Conservation (phyloP, 2,888 invertebrate genomes). For the Oxyteleia sp. region DNA sequence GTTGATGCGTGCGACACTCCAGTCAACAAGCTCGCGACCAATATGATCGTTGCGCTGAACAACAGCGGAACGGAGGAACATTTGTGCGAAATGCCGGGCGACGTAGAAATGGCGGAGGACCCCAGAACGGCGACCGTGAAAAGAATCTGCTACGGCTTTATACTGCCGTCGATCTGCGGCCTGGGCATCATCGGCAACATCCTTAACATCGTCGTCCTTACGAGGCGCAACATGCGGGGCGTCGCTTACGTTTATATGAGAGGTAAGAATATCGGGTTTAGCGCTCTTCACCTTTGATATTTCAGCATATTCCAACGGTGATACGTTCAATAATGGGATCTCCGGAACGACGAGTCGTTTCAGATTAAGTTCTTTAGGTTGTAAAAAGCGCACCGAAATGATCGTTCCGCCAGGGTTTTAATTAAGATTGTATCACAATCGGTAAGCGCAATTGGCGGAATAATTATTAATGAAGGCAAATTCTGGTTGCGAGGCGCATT, state of each 20-base stretch:
- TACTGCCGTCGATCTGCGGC: slow-evolving; percentile 91
- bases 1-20: slow-evolving; percentile 8
- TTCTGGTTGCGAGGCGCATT: too few relatives aligned
- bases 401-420: too few relatives aligned
- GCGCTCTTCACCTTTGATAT: slow-evolving; percentile 15
- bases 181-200: slow-evolving; percentile 93
- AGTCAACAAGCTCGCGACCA: slow-evolving; percentile 27
- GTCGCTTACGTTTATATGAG: slow-evolving; percentile 94
- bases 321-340: too few relatives aligned
- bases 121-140: slow-evolving; percentile 89
- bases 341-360: too few relatives aligned
- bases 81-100: slow-evolving; percentile 75
- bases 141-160: slow-evolving; percentile 90
- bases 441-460: too few relatives aligned
- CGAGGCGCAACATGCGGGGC: slow-evolving; percentile 92
- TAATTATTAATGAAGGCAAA: too few relatives aligned
- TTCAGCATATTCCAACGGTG: neutral
- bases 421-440: too few relatives aligned
- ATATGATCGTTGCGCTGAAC: slow-evolving; percentile 49
- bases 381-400: too few relatives aligned
- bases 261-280: slow-evolving; percentile 88
- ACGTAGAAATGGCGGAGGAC: slow-evolving; percentile 88
- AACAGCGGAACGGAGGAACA: slow-evolving; percentile 45
- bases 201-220: slow-evolving; percentile 93
- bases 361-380: too few relatives aligned